Evolutionary conservation across 2,113 vertebrate genomes (phyloP).

Genomic region (Xiphophorus hellerii): DNA sequence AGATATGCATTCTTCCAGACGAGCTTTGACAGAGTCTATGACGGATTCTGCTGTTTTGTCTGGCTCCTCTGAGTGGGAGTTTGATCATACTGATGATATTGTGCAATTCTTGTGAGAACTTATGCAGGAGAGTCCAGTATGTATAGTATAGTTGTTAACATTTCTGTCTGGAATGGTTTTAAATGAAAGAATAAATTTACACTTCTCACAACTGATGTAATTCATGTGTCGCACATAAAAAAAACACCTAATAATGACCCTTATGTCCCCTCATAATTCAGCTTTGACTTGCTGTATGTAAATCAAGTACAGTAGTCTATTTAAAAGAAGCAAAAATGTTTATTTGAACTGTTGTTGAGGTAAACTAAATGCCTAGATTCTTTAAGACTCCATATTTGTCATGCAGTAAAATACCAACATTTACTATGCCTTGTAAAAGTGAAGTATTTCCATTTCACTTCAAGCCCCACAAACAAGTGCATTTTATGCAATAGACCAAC

Average conservation of each 20-base stretch:
- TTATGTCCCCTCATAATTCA: too few relatives aligned
- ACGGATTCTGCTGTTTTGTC: constrained; percentile 18
- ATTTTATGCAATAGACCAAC: too few relatives aligned
- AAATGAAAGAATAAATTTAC: constrained; percentile 67
- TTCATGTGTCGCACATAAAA: constrained; percentile 30
- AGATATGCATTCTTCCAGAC: constrained; percentile 55
- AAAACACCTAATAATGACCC: background rate
- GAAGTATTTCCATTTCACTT: too few relatives aligned
- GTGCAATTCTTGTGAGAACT: constrained; percentile 67
- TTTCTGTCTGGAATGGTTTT: constrained; percentile 67
- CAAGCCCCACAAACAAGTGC: too few relatives aligned
- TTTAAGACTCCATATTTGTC: too few relatives aligned
- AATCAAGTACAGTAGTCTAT: too few relatives aligned
- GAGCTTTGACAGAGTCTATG: constrained; percentile 42
- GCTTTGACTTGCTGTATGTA: too few relatives aligned
- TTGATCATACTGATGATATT: constrained; percentile 56
- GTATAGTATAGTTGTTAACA: constrained; percentile 51
- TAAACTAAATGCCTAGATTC: too few relatives aligned
- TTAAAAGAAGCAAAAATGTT: too few relatives aligned
- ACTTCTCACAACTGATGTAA: constrained; percentile 60
- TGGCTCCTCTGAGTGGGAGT: constrained; percentile 33
- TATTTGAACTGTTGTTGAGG: too few relatives aligned
- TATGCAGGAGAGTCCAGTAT: constrained; percentile 44
- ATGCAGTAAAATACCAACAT: too few relatives aligned
- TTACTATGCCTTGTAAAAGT: too few relatives aligned